Percentiles rank a stretch among this genome's conserved stretches.
These are phyloP conservation scores for Incurvaria masculella DNA, from an alignment of 2,888 invertebrate genomes.

Conservation along the genomic window DNA sequence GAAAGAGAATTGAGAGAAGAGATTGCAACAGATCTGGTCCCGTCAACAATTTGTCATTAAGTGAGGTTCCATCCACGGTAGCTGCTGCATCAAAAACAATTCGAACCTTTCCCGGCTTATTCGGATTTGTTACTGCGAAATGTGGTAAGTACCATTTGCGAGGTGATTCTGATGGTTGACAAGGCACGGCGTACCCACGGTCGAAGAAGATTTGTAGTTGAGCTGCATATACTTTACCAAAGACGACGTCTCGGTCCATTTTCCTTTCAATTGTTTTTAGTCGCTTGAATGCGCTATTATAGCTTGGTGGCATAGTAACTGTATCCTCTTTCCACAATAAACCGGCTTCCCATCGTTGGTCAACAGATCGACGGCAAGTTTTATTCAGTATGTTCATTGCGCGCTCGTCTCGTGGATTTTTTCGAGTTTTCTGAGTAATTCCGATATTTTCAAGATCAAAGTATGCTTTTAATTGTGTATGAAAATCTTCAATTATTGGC, in stretches of 20 bases:
- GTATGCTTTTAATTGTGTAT: background rate
- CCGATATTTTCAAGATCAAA: background rate
- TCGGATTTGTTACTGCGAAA: slow-evolving; percentile 15
- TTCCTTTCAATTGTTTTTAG: no score
- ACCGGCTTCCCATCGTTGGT: background rate
- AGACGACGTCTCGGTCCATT: no score
- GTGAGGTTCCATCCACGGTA: slow-evolving; percentile 12
- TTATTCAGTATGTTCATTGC: background rate
- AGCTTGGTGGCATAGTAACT: background rate
- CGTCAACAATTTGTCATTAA: slow-evolving; percentile 20
- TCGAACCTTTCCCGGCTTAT: slow-evolving; percentile 20
- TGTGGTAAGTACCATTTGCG: slow-evolving; percentile 10
- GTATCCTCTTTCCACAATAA: background rate
- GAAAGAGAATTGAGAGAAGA: slow-evolving; percentile 18
- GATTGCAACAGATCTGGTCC: slow-evolving; percentile 21
- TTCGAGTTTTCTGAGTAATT: background rate
- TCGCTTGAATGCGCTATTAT: background rate
- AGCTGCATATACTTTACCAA: no score
- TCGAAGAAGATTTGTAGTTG: no score
- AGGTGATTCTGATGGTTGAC: no score
- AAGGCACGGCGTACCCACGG: no score
- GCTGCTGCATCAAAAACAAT: slow-evolving; percentile 22
- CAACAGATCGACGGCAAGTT: background rate
- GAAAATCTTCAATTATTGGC: background rate
- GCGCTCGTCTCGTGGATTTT: background rate